Evolutionary conservation across 2,888 invertebrate genomes (phyloP).

Genomic region (Noctua janthina): DNA sequence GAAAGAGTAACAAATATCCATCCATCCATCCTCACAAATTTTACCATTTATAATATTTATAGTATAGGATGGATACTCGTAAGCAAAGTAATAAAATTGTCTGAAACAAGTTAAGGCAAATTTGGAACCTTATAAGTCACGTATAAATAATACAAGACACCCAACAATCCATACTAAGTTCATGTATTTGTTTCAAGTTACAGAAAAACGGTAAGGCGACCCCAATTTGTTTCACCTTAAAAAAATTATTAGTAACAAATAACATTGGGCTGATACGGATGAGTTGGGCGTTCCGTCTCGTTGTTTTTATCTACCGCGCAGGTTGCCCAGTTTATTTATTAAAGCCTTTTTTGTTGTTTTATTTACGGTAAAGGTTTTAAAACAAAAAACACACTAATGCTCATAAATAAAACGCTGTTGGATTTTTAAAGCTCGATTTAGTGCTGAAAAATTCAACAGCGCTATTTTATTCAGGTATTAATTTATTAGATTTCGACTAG

Average conservation of each 20-base stretch:
- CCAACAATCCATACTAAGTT: neutral
- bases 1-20: no score
- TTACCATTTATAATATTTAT: no score
- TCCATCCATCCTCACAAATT: no score
- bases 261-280: neutral
- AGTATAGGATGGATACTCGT: neutral
- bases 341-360: neutral
- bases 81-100: neutral
- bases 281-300: slow-evolving; percentile 9
- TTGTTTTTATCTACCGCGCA: slow-evolving; percentile 22
- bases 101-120: no score
- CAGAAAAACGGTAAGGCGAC: neutral
- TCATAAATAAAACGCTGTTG: neutral
- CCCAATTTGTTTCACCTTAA: neutral
- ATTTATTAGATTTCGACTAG: neutral
- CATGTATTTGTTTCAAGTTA: slow-evolving; percentile 4
- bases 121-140: no score
- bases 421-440: neutral
- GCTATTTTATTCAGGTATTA: neutral
- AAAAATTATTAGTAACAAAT: slow-evolving; percentile 22
- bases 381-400: neutral
- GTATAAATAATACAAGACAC: no score
- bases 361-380: neutral
- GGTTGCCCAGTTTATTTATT: slow-evolving; percentile 26
- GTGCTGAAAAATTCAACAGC: neutral